Percentiles rank a stretch among this genome's conserved stretches.
Conservation (phyloP, 1,140 invertebrate genomes). For the Latrodectus geometricus region DNA sequence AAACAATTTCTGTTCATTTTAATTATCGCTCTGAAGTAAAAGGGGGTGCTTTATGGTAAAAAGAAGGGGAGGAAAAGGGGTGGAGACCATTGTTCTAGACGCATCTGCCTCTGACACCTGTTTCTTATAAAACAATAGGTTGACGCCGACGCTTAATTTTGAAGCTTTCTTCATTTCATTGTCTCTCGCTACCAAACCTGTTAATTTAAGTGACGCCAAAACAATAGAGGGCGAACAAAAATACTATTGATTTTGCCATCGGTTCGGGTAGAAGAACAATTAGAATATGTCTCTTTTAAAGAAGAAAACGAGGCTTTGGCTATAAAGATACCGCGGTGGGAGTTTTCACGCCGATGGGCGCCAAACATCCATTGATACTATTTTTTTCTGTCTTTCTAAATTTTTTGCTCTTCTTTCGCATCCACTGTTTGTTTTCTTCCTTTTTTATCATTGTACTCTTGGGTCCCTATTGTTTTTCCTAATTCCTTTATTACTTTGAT, state of each 20-base stretch:
- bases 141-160: conserved; percentile 59
- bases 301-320: conserved; percentile 42
- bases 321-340: conserved; percentile 50
- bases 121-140: conserved; percentile 62
- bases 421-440: conserved; percentile 52
- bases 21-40: conserved; percentile 57
- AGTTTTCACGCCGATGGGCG: conserved; percentile 51
- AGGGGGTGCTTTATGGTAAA: conserved; percentile 50
- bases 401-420: neutral
- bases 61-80: conserved; percentile 16
- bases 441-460: conserved; percentile 58
- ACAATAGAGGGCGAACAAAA: conserved; percentile 58
- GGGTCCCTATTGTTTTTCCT: conserved; percentile 56
- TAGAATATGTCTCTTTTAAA: conserved; percentile 57
- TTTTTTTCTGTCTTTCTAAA: conserved; percentile 7
- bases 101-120: conserved; percentile 62
- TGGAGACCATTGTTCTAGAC: conserved; percentile 56
- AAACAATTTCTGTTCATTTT: conserved; percentile 62
- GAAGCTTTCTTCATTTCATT: conserved; percentile 53
- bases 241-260: conserved; percentile 62
- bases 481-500: conserved; percentile 62
- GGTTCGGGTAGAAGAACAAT: conserved; percentile 59
- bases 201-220: conserved; percentile 62
- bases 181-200: conserved; percentile 55
- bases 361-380: conserved; percentile 52